These are phyloP conservation scores for Salvelinus fontinalis DNA, from an alignment of 2,113 vertebrate species.

Conservation along the genomic window DNA sequence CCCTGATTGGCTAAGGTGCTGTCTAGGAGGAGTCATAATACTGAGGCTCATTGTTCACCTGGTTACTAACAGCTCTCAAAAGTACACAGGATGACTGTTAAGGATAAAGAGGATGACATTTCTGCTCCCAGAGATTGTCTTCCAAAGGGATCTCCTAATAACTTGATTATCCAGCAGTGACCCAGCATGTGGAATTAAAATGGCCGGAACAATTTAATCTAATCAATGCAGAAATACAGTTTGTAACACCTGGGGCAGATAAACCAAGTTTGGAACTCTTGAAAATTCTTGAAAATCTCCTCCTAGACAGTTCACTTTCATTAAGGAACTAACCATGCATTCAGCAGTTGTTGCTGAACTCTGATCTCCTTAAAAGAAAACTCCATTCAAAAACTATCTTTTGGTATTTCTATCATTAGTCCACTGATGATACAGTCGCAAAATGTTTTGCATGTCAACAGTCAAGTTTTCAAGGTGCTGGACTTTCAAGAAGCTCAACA, in stretches of 20 bases:
- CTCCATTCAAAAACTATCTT: no score
- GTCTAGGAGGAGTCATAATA: slow-evolving; percentile 62
- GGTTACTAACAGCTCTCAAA: slow-evolving; percentile 3
- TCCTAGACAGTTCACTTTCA: slow-evolving; percentile 65
- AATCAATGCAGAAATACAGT: slow-evolving; percentile 39
- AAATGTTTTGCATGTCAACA: no score
- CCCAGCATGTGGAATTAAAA: slow-evolving; percentile 42
- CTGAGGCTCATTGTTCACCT: no score
- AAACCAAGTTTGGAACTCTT: slow-evolving; percentile 5
- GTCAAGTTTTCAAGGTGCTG: no score
- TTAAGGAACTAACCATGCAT: slow-evolving; percentile 53
- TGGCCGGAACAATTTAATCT: slow-evolving; percentile 37
- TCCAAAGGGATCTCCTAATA: slow-evolving; percentile 17
- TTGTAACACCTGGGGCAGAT: no score
- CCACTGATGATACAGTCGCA: no score
- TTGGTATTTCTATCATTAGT: no score
- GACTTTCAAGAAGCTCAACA: no score
- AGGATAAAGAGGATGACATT: slow-evolving; percentile 29
- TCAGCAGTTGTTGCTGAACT: slow-evolving; percentile 40
- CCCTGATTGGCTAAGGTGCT: slow-evolving; percentile 61
- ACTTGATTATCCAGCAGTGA: slow-evolving; percentile 23
- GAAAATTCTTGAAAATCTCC: slow-evolving; percentile 31
- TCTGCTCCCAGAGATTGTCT: slow-evolving; percentile 37
- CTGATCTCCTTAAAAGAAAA: slow-evolving; percentile 1
- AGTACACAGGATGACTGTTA: slow-evolving; percentile 8